phyloP scores from a whole-genome alignment of 2,797 vertebrate species.

The Nothura maculosa region DNA sequence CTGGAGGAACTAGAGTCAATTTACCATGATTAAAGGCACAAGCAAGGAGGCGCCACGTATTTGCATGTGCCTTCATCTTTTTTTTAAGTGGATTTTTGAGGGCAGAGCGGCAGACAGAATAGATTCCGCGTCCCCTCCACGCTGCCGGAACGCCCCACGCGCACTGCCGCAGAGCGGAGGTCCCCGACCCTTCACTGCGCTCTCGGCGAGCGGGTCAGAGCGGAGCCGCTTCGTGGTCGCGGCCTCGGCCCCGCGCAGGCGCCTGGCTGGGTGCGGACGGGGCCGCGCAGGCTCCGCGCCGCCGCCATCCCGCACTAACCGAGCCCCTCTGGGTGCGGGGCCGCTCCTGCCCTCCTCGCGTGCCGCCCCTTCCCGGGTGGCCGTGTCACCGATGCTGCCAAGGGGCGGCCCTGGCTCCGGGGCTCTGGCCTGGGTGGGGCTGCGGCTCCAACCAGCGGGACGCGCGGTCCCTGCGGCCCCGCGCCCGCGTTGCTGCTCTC shows the following conservation, averaged over 20 bases:
- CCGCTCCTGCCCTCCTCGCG: too few species aligned
- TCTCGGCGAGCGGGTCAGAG: background rate
- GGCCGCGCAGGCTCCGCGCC: background rate
- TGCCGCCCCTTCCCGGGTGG: too few species aligned
- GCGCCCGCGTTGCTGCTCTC: background rate
- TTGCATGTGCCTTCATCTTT: constrained; percentile 69
- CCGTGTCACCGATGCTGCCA: background rate
- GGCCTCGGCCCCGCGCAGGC: background rate
- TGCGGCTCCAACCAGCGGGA: background rate
- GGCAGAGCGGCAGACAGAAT: constrained; percentile 30
- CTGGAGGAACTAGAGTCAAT: constrained; percentile 48
- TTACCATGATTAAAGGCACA: constrained; percentile 67
- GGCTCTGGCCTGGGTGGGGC: too few species aligned
- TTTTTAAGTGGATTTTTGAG: constrained; percentile 58
- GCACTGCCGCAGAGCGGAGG: background rate
- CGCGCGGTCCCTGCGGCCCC: background rate
- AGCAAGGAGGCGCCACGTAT: constrained; percentile 63
- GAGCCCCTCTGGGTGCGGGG: too few species aligned
- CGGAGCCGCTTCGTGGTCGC: background rate
- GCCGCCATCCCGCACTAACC: too few species aligned
- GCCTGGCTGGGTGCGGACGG: background rate
- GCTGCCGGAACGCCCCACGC: background rate
- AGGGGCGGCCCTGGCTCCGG: background rate
- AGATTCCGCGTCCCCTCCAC: background rate
- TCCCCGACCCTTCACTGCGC: background rate